Conservation (phyloP, 2,888 invertebrate genomes). For the Aspidapion aeneum region DNA sequence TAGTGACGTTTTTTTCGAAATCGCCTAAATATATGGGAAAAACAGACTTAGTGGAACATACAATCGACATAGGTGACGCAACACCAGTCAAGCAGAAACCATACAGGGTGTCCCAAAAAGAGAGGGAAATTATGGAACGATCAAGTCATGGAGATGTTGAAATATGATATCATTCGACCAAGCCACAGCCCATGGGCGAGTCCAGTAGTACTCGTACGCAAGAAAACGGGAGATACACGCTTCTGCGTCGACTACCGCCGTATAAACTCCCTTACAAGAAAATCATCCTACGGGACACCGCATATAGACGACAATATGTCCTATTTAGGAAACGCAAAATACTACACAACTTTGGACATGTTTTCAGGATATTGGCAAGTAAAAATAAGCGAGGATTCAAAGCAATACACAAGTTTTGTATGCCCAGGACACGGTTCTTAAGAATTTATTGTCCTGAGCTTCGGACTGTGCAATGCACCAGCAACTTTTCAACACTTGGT, state of each 20-base stretch:
- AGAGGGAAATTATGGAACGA: constrained; percentile 4
- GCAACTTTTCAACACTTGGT: neutral
- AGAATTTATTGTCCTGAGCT: constrained; percentile 5
- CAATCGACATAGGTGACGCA: constrained; percentile 2
- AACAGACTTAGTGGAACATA: neutral
- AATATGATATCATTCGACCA: constrained; percentile 4
- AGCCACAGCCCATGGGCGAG: constrained; percentile 4
- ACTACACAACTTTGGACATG: constrained; percentile 22
- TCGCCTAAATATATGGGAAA: neutral
- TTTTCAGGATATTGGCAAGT: neutral
- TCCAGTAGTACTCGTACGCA: constrained; percentile 7
- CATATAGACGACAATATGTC: neutral
- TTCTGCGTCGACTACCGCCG: constrained; percentile 4
- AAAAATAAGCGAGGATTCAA: neutral
- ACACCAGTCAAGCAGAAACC: constrained; percentile 1
- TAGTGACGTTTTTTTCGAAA: neutral
- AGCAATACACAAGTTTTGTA: constrained; percentile 11
- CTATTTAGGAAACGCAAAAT: neutral
- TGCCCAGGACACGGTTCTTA: neutral
- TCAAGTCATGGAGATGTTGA: constrained; percentile 5
- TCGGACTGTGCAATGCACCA: neutral
- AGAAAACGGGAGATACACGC: neutral
- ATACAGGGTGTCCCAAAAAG: constrained; percentile 8
- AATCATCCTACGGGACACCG: neutral
- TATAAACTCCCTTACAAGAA: neutral